Evolutionary conservation across 2,888 invertebrate species (phyloP), one percentile per base, ranked within the genome.

Genomic region (Chouioia cunea): DNA sequence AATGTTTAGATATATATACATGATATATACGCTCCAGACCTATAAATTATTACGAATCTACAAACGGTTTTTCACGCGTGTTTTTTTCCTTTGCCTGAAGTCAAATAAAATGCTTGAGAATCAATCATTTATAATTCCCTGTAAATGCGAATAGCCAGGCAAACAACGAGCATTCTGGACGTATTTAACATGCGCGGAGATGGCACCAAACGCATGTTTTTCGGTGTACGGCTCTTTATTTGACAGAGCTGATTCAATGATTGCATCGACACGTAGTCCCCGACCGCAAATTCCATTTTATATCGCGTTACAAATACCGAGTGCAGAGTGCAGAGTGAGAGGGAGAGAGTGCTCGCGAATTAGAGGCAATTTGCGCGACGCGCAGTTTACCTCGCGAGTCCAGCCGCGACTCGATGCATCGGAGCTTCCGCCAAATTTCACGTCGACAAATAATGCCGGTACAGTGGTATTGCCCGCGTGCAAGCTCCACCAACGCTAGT

Each of bases 261-360:
- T 77, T 75, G 76, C 63, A 48, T 72, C 76, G 66, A 58, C 64
- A 68, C 71, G 76, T 73, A 54, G 43, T 6, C 54, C 23, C 23
- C 74, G 73, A 76, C 73, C 75, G 71, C 75, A 73, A 79, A 77
- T 76, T 78, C 75, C 77, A 79, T 78, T 80, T 78, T 79, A 76
- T 77, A 77, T 76, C 74, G 74, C 76, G 75, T 75, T 78, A 76
- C 78, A 76, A 77, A 77, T 71, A 59, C 74, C 6, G 73, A 60
- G 43, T n/a, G 8, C n/a, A 15, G n/a, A 16, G 48, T 70, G 53
- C 72, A 70, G 73, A 65, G 66, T 53, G 27, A 4, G 47, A 36
- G 47, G 70, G 73, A 65, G 66, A 53, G 27, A 4, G 47, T 36
- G 47, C 50, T 3, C 36, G 36, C 75, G 75, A 79, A 79, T 80